Percentiles rank a stretch among this genome's conserved stretches.
Conservation (phyloP, 2,888 invertebrate species). For the Torymus tubicola region DNA sequence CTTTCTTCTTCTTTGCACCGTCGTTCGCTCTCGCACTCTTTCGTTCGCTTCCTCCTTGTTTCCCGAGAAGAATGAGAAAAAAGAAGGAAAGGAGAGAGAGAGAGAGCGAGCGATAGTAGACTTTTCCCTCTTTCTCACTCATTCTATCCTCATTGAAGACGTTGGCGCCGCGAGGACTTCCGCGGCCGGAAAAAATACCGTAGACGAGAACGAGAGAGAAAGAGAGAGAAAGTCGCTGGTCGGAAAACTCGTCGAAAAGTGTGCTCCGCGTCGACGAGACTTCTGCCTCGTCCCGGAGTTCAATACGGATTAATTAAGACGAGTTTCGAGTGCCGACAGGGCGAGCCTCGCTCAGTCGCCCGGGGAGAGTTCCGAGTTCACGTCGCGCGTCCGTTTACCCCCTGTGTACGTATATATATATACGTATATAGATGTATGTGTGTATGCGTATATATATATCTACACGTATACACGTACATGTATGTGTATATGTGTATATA, state of each 20-base stretch:
- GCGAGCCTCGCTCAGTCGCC: slow-evolving; percentile 6
- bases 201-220: neutral
- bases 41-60: neutral
- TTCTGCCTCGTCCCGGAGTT: slow-evolving; percentile 12
- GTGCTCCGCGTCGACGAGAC: slow-evolving; percentile 1
- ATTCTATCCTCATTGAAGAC: neutral
- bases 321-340: slow-evolving; percentile 37
- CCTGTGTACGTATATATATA: too few relatives aligned
- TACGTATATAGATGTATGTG: neutral
- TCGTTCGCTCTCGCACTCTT: neutral
- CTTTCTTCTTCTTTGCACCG: slow-evolving; percentile 3
- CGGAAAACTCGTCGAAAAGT: slow-evolving; percentile 29
- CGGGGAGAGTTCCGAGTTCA: slow-evolving; percentile 33
- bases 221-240: too few relatives aligned
- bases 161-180: neutral
- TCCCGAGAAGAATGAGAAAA: neutral
- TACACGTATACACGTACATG: neutral
- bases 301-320: slow-evolving; percentile 51
- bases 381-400: neutral
- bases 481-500: too few relatives aligned
- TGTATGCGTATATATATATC: too few relatives aligned
- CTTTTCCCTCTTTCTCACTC: neutral
- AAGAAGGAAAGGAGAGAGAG: neutral
- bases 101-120: too few relatives aligned
- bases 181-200: slow-evolving; percentile 4